Evolutionary conservation across 1,140 invertebrate species (phyloP).

Genomic region (Brachionus rubens): DNA sequence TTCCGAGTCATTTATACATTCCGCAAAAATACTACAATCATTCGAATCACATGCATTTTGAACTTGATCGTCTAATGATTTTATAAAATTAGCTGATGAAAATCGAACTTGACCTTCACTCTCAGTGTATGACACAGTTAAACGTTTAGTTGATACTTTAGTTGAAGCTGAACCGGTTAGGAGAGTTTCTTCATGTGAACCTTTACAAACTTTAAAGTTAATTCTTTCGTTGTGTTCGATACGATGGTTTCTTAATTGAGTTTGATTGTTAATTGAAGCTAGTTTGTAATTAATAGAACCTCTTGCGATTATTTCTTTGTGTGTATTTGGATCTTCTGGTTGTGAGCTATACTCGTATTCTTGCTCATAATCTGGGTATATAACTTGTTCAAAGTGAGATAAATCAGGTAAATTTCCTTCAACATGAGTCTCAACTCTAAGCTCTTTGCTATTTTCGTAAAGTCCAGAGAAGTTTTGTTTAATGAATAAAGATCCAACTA

Average conservation of each 20-base stretch:
- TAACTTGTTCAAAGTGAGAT: background rate
- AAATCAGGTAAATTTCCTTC: conserved; percentile 34
- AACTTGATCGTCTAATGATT: background rate
- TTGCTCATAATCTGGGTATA: conserved; percentile 34
- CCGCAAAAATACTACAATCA: conserved; percentile 30
- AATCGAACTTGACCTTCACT: conserved; percentile 44
- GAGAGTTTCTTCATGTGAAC: background rate
- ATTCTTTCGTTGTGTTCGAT: conserved; percentile 40
- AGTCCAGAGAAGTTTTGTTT: conserved; percentile 37
- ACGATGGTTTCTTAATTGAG: background rate
- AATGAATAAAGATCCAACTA: conserved; percentile 16
- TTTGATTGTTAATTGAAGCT: background rate
- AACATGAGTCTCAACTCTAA: background rate
- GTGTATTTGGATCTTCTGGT: background rate
- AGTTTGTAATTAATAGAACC: conserved; percentile 33
- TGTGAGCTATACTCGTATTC: conserved; percentile 7
- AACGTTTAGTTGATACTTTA: conserved; percentile 34
- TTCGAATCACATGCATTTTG: conserved; percentile 13
- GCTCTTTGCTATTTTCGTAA: conserved; percentile 13
- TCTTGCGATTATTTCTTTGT: conserved; percentile 18
- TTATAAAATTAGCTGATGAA: conserved; percentile 33
- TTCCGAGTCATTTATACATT: conserved; percentile 29
- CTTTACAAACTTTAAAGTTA: conserved; percentile 39
- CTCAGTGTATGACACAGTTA: conserved; percentile 21
- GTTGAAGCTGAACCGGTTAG: conserved; percentile 1